Conservation (phyloP, 23 tunicate species). For the Clavelina lepadiformis region DNA sequence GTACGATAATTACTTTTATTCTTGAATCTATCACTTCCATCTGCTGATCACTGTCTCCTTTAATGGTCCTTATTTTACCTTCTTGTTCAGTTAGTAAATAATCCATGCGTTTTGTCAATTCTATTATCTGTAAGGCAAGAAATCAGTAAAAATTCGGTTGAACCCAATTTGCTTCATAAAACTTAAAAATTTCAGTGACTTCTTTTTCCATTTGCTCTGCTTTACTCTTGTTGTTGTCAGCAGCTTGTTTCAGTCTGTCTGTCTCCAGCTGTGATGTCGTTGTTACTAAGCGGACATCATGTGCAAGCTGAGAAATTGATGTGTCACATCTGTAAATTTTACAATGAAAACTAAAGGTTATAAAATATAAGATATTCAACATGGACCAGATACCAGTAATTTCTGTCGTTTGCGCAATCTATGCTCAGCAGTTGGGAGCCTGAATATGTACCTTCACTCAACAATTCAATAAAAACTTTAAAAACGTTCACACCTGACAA, state of each 20-base stretch:
- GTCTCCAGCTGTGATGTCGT: slow-evolving; percentile 43
- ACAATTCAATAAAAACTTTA: not conserved
- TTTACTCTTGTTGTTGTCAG: slow-evolving; percentile 50
- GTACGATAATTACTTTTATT: slow-evolving; percentile 73
- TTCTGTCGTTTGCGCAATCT: not conserved
- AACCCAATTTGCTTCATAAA: not conserved
- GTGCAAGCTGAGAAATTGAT: slow-evolving; percentile 64
- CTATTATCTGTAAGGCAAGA: slow-evolving; percentile 6
- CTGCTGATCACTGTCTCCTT: slow-evolving; percentile 63
- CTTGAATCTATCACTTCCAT: slow-evolving; percentile 70
- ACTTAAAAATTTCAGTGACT: slow-evolving; percentile 23
- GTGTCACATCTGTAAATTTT: slow-evolving; percentile 63
- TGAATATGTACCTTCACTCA: too few species aligned
- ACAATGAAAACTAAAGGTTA: too few species aligned
- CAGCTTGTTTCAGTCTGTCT: slow-evolving; percentile 47
- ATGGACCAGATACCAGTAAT: not conserved
- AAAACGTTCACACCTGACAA: slow-evolving; percentile 56
- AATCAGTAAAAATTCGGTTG: not conserved
- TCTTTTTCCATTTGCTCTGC: slow-evolving; percentile 49
- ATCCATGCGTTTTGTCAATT: slow-evolving; percentile 65
- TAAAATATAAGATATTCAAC: not conserved
- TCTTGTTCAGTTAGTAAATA: slow-evolving; percentile 58
- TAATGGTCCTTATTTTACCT: slow-evolving; percentile 41
- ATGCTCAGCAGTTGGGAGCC: too few species aligned
- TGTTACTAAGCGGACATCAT: slow-evolving; percentile 36